Evolutionary conservation across 2,797 vertebrate species (phyloP), one percentile per base, ranked within the genome.

Genomic region (Gobio occitaniae): DNA sequence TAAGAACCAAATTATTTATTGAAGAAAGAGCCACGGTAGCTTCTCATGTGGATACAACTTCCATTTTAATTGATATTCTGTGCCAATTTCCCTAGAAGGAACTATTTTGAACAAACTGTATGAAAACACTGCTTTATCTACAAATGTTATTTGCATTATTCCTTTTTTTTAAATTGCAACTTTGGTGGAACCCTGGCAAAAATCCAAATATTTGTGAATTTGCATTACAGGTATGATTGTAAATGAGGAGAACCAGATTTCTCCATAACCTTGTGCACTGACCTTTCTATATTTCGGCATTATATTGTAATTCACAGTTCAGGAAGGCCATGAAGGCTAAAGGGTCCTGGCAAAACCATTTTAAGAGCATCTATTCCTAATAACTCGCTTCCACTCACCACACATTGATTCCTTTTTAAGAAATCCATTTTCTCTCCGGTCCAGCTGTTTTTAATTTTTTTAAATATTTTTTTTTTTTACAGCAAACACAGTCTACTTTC

Each of bases 321-420:
- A 32, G 19, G 10, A 75, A 3, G 2, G 17, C 29, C 16, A 36
- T 19, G 48, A 75, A 77, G 21, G 38, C 13, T 47, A 78, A 78
- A 44, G 75, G 9, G 13, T n/a, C 21, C 41, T 17, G 29, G 38
- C n/a, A n/a, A 65, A 76, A 29, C 59, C 44, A 21, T 70, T 76
- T 56, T 50, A 29, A 25, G 17, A 54, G 79, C 71, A 76, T 80
- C 32, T 32, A 56, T 70, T 75, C 38, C 72, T 79, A 84, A 87
- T 83, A 74, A 84, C 44, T 8, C 68, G 19, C 88, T 84, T 88
- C 78, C 87, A 88, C 83, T 86, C 74, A 25, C 44, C 25, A 13
- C 41, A 61, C 76, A 52, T 65, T 63, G 29, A 63, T 41, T 38
- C 44, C 48, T 71, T 76, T 77, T n/a, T 2, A 32, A 63, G 69